Percentiles rank a stretch among this genome's conserved stretches.
These are phyloP conservation scores for Cerastoderma edule DNA, from an alignment of 2,888 invertebrate genomes.

Conservation along the genomic window DNA sequence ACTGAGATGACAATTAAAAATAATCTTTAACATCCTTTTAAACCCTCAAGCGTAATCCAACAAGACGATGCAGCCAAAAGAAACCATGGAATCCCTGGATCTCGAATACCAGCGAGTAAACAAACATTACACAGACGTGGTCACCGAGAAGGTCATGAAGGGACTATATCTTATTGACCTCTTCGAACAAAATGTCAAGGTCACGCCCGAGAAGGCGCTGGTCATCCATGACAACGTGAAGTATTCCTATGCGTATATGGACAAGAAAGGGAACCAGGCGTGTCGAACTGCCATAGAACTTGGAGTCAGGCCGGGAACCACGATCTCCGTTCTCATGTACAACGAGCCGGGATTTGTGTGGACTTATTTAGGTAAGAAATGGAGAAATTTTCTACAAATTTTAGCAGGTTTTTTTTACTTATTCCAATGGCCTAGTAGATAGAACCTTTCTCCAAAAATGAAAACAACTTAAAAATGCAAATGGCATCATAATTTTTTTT, in stretches of 20 bases:
- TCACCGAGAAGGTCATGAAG: background rate
- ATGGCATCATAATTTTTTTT: background rate
- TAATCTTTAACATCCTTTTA: too few species aligned
- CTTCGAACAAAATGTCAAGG: slow-evolving; percentile 49
- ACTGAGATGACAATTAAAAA: too few species aligned
- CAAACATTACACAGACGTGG: too few species aligned
- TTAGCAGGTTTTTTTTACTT: too few species aligned
- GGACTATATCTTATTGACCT: slow-evolving; percentile 49
- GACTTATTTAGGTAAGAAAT: slow-evolving; percentile 56
- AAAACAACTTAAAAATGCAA: background rate
- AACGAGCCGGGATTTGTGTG: slow-evolving; percentile 58
- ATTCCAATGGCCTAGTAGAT: too few species aligned
- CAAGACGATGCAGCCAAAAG: too few species aligned
- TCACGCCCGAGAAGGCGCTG: slow-evolving; percentile 50
- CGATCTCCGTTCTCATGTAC: slow-evolving; percentile 44
- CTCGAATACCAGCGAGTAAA: too few species aligned
- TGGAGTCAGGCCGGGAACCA: slow-evolving; percentile 52
- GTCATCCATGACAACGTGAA: slow-evolving; percentile 61
- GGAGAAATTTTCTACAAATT: too few species aligned
- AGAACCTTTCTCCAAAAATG: too few species aligned
- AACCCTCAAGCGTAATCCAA: too few species aligned
- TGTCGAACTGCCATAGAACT: slow-evolving; percentile 55
- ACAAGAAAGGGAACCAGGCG: slow-evolving; percentile 72
- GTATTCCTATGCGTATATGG: slow-evolving; percentile 63
- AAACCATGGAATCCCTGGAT: slow-evolving; percentile 53